Evolutionary conservation across 2,113 vertebrate species (phyloP).

Genomic region (Melierax canorus): DNA sequence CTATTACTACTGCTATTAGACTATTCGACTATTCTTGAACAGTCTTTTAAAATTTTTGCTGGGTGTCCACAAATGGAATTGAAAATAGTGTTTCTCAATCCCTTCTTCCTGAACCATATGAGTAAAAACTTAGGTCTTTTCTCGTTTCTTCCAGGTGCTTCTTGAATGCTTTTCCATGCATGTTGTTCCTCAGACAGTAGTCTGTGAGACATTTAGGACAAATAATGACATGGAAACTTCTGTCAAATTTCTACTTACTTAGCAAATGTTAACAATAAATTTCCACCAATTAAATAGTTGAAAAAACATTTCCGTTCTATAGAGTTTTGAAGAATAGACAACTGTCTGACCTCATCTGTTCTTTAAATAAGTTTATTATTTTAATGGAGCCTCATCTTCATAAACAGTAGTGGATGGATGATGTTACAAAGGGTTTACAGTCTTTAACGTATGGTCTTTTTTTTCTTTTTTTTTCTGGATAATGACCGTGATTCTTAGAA

Average conservation of each 20-base stretch:
- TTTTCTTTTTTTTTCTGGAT: background rate
- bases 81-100: background rate
- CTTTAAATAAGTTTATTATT: background rate
- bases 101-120: background rate
- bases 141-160: background rate
- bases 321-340: background rate
- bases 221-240: background rate
- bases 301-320: background rate
- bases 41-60: background rate
- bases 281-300: background rate
- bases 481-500: background rate
- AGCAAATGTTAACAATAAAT: background rate
- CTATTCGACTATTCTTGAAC: background rate
- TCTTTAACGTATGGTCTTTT: background rate
- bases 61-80: background rate
- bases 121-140: background rate
- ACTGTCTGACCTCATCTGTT: background rate
- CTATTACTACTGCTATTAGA: background rate
- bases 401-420: background rate
- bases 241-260: background rate
- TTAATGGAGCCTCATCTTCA: background rate
- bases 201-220: background rate
- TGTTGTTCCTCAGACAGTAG: background rate
- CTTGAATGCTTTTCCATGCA: background rate
- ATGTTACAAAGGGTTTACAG: background rate